Base-by-base conservation (phyloP, 2,797 vertebrate genomes). In the Myiotriccus ornatus region DNA sequence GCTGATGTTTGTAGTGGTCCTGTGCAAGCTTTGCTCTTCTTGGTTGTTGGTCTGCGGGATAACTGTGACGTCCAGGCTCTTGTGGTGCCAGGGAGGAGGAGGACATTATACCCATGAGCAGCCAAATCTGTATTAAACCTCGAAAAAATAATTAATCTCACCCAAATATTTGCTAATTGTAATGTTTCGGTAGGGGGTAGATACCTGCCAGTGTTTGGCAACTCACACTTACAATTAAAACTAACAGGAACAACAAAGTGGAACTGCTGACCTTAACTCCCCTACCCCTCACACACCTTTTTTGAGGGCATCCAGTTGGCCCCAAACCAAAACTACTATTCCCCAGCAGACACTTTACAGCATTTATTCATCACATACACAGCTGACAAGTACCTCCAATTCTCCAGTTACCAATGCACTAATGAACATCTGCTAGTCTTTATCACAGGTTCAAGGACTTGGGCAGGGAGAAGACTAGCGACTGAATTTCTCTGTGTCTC, bases 401-500 rank as follows among this genome's bases (percentile, higher is more conserved):
- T 96, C 96, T 94, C 97, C 75, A 30, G 89, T 95, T 95, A 87
- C 88, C 92, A 25, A 4, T 74, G 90, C 60, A 30, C 96, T 98
- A 98, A 98, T 59, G 96, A 98, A 97, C 98, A 97, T 95, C 96
- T 98, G 95, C 94, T 97, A 85, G 80, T 59, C 69, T 86, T 94
- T 96, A 97, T 96, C 91, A 84, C 80, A 78, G 94, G 96, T 97
- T 98, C 96, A 97, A 98, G 98, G 98, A 94, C 96, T 97, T 89
- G 91, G 86, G 56, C 65, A 77, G 80, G 65, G 69, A 85, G 44
- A 55, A 91, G 84, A 79, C 55, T 21, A 55, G 59, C 50, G 89
- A 80, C 62, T 65, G 69, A 85, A 87, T 92, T 90, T 90, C 69
- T 94, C 63, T 77, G 18, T 91, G 75, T 53, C 24, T 62, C 55